A percentile compares a stretch with the other conserved stretches of the same genome.
These are phyloP conservation scores for Cerastoderma edule DNA, from an alignment of 2,888 invertebrate genomes.

Conservation along the genomic window DNA sequence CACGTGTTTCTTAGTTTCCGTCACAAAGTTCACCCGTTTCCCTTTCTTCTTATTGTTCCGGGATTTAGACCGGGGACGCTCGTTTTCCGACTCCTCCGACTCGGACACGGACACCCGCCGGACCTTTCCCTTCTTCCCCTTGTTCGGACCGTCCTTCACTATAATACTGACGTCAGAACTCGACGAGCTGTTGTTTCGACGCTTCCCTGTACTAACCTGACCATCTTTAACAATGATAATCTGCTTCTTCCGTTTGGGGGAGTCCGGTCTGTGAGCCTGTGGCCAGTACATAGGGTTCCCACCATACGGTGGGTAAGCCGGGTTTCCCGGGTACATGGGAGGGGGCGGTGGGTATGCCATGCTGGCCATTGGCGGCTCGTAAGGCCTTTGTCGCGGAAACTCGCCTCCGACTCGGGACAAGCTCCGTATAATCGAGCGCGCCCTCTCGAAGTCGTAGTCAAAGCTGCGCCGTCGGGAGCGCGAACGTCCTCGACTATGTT, in stretches of 20 bases:
- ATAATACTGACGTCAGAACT: conserved; percentile 57
- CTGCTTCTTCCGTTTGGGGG: conserved; percentile 49
- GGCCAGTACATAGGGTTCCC: conserved; percentile 50
- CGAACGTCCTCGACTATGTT: conserved; percentile 38
- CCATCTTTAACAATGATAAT: conserved; percentile 56
- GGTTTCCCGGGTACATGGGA: neutral
- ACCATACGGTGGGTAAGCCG: conserved; percentile 25
- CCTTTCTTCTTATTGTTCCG: conserved; percentile 24
- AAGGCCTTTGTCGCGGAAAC: conserved; percentile 36
- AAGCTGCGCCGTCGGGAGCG: conserved; percentile 47
- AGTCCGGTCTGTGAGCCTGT: conserved; percentile 23
- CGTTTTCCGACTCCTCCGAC: conserved; percentile 36
- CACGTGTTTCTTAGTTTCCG: neutral
- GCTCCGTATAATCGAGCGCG: conserved; percentile 51
- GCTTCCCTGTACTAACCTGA: conserved; percentile 7
- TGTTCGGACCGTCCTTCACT: conserved; percentile 28
- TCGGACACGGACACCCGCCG: conserved; percentile 32
- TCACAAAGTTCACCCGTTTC: conserved; percentile 14
- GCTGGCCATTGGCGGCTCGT: conserved; percentile 35
- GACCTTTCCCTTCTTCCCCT: conserved; percentile 31
- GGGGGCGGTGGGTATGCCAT: conserved; percentile 34
- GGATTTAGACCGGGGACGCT: conserved; percentile 24
- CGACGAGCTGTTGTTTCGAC: conserved; percentile 40
- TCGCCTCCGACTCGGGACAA: conserved; percentile 52
- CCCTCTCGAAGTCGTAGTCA: conserved; percentile 57